Conservation (phyloP, 2,113 vertebrate genomes). For the Elaphurus davidianus region DNA sequence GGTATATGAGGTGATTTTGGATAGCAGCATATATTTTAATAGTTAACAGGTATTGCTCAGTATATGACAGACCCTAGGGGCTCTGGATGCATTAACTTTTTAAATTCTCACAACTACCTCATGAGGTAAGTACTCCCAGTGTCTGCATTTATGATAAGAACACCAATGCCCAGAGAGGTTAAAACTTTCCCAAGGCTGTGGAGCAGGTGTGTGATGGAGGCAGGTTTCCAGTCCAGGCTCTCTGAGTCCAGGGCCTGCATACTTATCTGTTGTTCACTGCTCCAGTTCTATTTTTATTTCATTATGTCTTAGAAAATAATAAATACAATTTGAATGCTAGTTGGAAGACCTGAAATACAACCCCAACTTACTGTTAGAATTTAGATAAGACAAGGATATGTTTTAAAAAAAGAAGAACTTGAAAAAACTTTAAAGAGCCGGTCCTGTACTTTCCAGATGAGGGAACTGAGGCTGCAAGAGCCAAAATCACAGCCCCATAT, state of each 20-base stretch:
- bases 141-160: not conserved
- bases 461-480: not conserved
- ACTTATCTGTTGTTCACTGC: not conserved
- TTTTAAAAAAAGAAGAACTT: not conserved
- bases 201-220: not conserved
- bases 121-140: not conserved
- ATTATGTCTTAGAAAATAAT: not conserved
- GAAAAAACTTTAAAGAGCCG: not conserved
- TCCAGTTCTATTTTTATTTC: not conserved
- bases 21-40: not conserved
- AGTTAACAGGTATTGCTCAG: not conserved
- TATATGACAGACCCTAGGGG: not conserved
- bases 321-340: not conserved
- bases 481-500: accelerated
- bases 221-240: not conserved
- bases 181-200: not conserved
- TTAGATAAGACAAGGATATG: not conserved
- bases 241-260: not conserved
- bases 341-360: not conserved
- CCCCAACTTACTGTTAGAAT: not conserved
- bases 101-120: not conserved
- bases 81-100: not conserved
- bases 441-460: not conserved
- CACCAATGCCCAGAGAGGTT: not conserved
- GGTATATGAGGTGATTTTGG: not conserved